Base-by-base conservation (phyloP, 2,888 invertebrate genomes). In the Zygogramma bicolorata region DNA sequence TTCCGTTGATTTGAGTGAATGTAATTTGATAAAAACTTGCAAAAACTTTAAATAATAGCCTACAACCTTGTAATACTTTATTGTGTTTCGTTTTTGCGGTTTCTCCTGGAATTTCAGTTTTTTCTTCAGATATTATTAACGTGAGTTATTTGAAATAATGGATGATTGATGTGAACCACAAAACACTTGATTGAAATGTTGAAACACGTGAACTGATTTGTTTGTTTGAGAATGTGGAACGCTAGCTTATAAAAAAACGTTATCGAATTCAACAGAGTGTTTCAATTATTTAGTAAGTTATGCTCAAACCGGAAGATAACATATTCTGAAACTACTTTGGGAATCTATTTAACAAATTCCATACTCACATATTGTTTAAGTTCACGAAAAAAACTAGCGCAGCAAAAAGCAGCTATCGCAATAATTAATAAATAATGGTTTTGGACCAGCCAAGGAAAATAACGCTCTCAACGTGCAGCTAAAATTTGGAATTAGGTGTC, bases 31-130 rank as follows among this genome's bases (percentile, higher is more conserved):
- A 53, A 53, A 53, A 53, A 53, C 25, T 13, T 25, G 27, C 42
- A 46, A 63, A 42, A 63, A 63, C 22, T 60, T n/a, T 62, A 25
- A 38, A 63, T 63, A 46, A 22, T 61, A 27, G 27, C 22, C n/a
- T 40, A 3, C 40, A 29, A 22, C 62, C 62, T 63, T 42, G 62
- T 46, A 63, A 63, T 29, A 42, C 20, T 62, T 62, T 40, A 18
- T 46, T 18, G 2, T 18, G 42, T 60, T 60, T 60, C 15, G 34
- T 31, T 25, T 40, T 40, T 60, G 60, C 18, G 60, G 60, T 60
- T 62, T 22, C 20, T 25, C 40, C 10, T 6, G 25, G 62, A 27
- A 20, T 25, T 40, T n/a, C 25, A 10, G 18, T 31, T 62, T 62
- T 40, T 62, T 62, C 13, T 40, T 22, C 22, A 13, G n/a, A 22